Evolutionary conservation across 1,140 invertebrate genomes (phyloP).

Genomic region (Zophobas atratus): DNA sequence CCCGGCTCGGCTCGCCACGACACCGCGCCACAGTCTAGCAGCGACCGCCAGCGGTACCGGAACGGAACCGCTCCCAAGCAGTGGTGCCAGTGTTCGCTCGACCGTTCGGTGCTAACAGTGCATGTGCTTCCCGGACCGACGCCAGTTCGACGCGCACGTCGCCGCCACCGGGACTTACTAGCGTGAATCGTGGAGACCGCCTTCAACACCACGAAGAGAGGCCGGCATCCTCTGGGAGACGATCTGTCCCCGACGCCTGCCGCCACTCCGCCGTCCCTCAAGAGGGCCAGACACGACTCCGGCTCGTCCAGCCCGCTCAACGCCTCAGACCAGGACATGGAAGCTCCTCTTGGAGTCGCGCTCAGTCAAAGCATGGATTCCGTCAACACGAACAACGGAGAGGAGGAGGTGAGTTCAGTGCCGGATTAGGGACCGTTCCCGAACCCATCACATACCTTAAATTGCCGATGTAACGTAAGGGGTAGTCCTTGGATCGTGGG

Average conservation of each 20-base stretch:
- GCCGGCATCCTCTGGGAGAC: constrained; percentile 67
- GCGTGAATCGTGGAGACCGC: constrained; percentile 66
- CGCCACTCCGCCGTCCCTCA: constrained; percentile 68
- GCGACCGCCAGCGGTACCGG: constrained; percentile 52
- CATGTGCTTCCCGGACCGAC: constrained; percentile 51
- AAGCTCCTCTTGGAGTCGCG: constrained; percentile 74
- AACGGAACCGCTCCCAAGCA: constrained; percentile 1
- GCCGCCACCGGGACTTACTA: constrained; percentile 51
- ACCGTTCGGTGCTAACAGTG: constrained; percentile 36
- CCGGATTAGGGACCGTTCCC: no score
- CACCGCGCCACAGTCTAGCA: constrained; percentile 58
- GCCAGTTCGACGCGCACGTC: constrained; percentile 44
- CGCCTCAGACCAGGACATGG: constrained; percentile 65
- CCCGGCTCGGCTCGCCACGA: constrained; percentile 53
- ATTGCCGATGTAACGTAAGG: no score
- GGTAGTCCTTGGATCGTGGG: no score
- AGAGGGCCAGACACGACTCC: constrained; percentile 72
- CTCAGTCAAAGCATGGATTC: constrained; percentile 92
- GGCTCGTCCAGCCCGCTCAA: constrained; percentile 65
- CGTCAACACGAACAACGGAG: constrained; percentile 90
- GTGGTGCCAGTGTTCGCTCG: constrained; percentile 49
- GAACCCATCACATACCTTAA: no score
- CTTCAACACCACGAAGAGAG: constrained; percentile 66
- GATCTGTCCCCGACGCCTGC: constrained; percentile 64
- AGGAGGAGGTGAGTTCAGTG: constrained; percentile 85